A percentile compares a stretch with the other conserved stretches of the same genome.
phyloP scores from a whole-genome alignment of 2,113 vertebrate genomes.

The Silurus glanis region DNA sequence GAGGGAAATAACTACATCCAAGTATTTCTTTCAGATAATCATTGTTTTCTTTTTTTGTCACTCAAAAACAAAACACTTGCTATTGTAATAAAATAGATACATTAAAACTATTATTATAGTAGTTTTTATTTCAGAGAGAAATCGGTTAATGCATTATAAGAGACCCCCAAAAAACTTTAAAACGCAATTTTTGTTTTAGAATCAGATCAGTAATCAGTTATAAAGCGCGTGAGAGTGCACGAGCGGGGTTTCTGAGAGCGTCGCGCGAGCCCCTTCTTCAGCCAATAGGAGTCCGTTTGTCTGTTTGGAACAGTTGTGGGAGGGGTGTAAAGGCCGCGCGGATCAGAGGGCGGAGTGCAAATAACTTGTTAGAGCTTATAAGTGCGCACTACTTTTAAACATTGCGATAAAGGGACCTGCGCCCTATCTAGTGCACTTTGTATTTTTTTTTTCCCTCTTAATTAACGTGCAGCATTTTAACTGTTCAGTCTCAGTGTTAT shows the following conservation, averaged over 20 bases:
- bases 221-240: neutral
- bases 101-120: too few species aligned
- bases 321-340: neutral
- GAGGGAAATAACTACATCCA: neutral
- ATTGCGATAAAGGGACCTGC: too few species aligned
- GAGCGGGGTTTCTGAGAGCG: neutral
- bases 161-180: neutral
- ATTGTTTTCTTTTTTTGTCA: neutral
- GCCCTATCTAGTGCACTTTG: slow-evolving; percentile 7
- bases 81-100: too few species aligned
- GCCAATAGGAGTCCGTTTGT: neutral
- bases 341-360: neutral
- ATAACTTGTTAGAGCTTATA: neutral
- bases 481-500: neutral
- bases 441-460: neutral
- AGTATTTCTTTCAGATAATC: neutral
- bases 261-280: neutral
- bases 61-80: neutral
- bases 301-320: neutral
- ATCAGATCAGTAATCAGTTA: neutral
- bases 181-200: neutral
- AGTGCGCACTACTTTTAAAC: neutral
- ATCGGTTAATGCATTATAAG: neutral
- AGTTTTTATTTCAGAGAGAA: neutral
- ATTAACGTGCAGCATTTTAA: neutral